Conservation (phyloP, 2,888 invertebrate species). For the Caenorhabditis sp. region DNA sequence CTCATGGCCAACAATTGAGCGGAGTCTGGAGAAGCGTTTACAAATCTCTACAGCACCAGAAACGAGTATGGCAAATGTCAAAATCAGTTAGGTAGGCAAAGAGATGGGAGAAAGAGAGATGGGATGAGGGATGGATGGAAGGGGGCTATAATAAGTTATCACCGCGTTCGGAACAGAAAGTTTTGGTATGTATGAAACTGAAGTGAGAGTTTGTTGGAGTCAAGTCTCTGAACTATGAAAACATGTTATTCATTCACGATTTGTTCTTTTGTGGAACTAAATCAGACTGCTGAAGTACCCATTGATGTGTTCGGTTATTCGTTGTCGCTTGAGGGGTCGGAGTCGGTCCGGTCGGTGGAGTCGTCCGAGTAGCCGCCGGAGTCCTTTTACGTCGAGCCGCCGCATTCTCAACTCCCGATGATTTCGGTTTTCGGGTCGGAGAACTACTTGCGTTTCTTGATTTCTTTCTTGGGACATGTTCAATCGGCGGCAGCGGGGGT, state of each 20-base stretch:
- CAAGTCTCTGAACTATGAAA: neutral
- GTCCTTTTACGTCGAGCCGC: constrained; percentile 62
- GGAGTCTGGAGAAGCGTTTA: constrained; percentile 38
- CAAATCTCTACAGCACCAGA: constrained; percentile 65
- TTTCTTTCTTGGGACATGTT: constrained; percentile 61
- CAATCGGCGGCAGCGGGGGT: constrained; percentile 68
- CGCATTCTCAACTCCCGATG: constrained; percentile 52
- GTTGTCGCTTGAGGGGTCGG: constrained; percentile 33
- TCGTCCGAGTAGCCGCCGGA: constrained; percentile 43
- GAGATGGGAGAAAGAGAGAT: constrained; percentile 42
- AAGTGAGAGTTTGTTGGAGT: constrained; percentile 14
- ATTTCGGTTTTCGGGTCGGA: constrained; percentile 63
- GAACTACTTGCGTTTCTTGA: constrained; percentile 68
- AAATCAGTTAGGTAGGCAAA: constrained; percentile 47
- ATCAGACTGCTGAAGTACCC: constrained; percentile 80
- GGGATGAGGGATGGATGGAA: constrained; percentile 15
- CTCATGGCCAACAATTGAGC: constrained; percentile 61
- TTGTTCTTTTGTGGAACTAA: constrained; percentile 67
- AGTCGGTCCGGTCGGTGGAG: constrained; percentile 36
- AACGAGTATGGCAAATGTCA: constrained; percentile 59
- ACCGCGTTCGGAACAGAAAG: constrained; percentile 41
- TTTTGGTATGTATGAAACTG: constrained; percentile 58
- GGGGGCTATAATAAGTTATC: constrained; percentile 54
- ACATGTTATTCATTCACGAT: constrained; percentile 12
- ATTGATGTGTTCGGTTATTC: constrained; percentile 72